A percentile compares a stretch with the other conserved stretches of the same genome.
phyloP scores from a whole-genome alignment of 2,888 invertebrate genomes.

The Bellardia pandia region DNA sequence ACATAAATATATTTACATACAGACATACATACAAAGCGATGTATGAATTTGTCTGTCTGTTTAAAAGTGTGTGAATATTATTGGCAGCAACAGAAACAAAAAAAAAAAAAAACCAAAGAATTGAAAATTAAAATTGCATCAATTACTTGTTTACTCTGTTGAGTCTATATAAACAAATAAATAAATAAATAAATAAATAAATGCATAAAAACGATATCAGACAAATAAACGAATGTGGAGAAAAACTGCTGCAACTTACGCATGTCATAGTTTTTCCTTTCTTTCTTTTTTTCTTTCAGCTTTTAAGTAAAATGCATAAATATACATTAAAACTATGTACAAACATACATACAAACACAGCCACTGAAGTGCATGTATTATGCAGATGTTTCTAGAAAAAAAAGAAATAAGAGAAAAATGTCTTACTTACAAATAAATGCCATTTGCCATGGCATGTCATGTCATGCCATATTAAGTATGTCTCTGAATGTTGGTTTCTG shows the following conservation, averaged over 20 bases:
- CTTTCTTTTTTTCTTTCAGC: background rate
- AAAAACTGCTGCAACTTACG: constrained; percentile 39
- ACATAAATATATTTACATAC: background rate
- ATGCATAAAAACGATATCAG: constrained; percentile 49
- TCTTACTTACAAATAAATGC: constrained; percentile 33
- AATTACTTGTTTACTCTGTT: constrained; percentile 63
- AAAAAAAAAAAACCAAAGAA: constrained; percentile 30
- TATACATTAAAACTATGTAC: background rate
- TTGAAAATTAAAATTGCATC: constrained; percentile 63
- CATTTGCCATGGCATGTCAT: constrained; percentile 46
- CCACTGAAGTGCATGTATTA: background rate
- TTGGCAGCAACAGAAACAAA: constrained; percentile 39
- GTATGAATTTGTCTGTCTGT: background rate
- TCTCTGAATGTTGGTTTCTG: constrained; percentile 9
- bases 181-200: constrained; percentile 55
- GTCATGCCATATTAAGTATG: constrained; percentile 56
- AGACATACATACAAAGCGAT: background rate
- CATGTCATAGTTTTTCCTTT: constrained; percentile 18
- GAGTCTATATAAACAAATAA: constrained; percentile 44
- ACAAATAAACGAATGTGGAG: background rate
- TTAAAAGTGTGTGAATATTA: constrained; percentile 37
- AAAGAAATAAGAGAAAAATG: background rate
- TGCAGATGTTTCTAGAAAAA: constrained; percentile 38
- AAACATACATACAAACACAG: background rate
- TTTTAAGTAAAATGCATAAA: background rate